Conservation (phyloP, 1,140 invertebrate species). For the Drosophila leontia region DNA sequence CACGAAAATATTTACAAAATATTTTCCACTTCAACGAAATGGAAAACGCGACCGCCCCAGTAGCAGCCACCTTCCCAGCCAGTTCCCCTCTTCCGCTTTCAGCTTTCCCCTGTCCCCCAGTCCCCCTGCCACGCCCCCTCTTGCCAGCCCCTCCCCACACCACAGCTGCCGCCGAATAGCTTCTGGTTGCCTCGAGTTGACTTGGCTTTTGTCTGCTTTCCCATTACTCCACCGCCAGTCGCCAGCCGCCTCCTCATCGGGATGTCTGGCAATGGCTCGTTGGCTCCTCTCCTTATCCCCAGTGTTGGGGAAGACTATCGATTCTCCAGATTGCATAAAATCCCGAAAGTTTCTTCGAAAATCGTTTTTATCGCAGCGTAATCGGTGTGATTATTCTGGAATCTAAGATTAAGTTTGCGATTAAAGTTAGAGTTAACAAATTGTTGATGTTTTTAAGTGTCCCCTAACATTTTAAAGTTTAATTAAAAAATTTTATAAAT, state of each 20-base stretch:
- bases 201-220: constrained; percentile 76
- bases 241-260: constrained; percentile 34
- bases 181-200: constrained; percentile 64
- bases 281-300: constrained; percentile 41
- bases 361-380: neutral
- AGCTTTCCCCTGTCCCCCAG: neutral
- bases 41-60: constrained; percentile 82
- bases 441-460: too few species aligned
- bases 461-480: rapidly evolving
- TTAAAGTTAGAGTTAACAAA: neutral
- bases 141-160: neutral
- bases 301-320: neutral
- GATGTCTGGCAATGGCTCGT: constrained; percentile 75
- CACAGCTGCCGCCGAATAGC: constrained; percentile 40
- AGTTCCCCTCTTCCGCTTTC: constrained; percentile 1
- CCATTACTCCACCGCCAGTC: constrained; percentile 4
- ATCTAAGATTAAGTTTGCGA: too few species aligned
- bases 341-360: neutral
- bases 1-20: constrained; percentile 84
- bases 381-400: neutral
- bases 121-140: neutral
- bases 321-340: neutral
- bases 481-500: neutral
- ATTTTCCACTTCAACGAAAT: constrained; percentile 84
- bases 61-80: constrained; percentile 35